Conservation (phyloP, 2,797 vertebrate genomes). For the Cynopterus sphinx region DNA sequence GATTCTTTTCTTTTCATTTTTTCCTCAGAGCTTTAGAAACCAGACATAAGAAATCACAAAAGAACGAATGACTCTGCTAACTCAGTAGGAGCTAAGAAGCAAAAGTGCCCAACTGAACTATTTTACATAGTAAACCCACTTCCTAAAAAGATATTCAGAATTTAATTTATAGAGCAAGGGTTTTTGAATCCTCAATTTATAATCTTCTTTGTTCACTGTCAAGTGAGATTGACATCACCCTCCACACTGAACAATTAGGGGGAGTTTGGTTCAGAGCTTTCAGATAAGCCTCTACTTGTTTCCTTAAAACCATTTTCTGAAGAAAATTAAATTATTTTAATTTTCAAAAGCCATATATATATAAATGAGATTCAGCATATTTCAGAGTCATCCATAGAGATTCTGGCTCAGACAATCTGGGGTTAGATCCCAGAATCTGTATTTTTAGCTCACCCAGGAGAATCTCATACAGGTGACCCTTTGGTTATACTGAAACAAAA, state of each 20-base stretch:
- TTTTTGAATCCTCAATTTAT: background rate
- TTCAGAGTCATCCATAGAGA: background rate
- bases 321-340: background rate
- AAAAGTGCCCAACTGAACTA: background rate
- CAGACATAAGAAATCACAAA: background rate
- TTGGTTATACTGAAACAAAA: background rate
- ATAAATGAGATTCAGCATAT: background rate
- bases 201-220: background rate
- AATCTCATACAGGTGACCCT: background rate
- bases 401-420: background rate
- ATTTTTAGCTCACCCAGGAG: background rate
- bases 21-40: conserved; percentile 29
- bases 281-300: background rate
- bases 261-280: background rate
- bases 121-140: background rate
- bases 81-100: background rate
- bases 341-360: background rate
- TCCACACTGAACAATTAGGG: background rate
- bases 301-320: background rate
- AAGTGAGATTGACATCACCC: background rate
- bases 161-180: background rate
- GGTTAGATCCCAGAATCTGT: background rate
- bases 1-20: background rate
- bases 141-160: background rate
- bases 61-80: background rate